These are phyloP conservation scores for Drosophila flavopinicola DNA, from an alignment of 2,888 invertebrate genomes.

Conservation along the genomic window DNA sequence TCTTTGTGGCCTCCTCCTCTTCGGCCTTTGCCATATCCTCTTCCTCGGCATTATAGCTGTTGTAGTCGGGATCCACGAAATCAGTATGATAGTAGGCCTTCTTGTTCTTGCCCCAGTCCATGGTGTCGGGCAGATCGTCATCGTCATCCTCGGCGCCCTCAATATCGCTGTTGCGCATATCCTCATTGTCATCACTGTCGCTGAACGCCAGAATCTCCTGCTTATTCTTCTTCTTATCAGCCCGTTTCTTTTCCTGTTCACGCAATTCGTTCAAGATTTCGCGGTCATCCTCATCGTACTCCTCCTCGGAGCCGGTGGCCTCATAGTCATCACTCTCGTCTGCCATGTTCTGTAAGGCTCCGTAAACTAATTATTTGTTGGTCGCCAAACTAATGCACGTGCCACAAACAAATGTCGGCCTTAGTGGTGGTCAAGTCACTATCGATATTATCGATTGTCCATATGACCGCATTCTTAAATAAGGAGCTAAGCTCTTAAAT, in stretches of 20 bases:
- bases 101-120: constrained; percentile 95
- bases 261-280: constrained; percentile 87
- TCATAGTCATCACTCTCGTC: constrained; percentile 86
- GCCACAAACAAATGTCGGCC: constrained; percentile 38
- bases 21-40: constrained; percentile 91
- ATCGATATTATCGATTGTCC: too few relatives aligned
- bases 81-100: constrained; percentile 93
- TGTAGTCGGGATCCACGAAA: constrained; percentile 94
- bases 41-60: constrained; percentile 85
- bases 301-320: constrained; percentile 89
- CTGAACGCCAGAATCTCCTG: constrained; percentile 88
- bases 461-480: too few relatives aligned
- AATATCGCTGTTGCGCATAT: constrained; percentile 89
- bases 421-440: background rate
- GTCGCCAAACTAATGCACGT: constrained; percentile 38
- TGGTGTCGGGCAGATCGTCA: constrained; percentile 90
- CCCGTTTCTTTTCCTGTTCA: constrained; percentile 83
- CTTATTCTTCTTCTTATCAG: constrained; percentile 85
- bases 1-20: constrained; percentile 92
- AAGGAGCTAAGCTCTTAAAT: too few relatives aligned
- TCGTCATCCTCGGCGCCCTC: constrained; percentile 88
- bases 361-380: background rate
- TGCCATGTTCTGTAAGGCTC: constrained; percentile 53
- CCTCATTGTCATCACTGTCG: constrained; percentile 84
- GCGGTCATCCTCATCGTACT: constrained; percentile 88